Base-by-base conservation (phyloP, 2,113 vertebrate species). In the Tautogolabrus adspersus region DNA sequence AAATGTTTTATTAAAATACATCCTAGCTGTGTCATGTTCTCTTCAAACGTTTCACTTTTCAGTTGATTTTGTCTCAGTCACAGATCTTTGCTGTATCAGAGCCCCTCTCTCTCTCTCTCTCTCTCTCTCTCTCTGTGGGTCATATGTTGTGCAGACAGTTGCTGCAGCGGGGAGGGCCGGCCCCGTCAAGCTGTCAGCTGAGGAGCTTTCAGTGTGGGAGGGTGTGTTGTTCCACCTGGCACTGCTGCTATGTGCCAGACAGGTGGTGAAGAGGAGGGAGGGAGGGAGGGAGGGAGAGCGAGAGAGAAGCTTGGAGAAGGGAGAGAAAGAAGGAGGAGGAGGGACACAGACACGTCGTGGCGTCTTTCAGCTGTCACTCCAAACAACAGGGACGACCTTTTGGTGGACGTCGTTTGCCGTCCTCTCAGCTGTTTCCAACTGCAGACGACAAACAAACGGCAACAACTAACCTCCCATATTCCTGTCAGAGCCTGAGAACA, bases 221-320 rank as follows among this genome's bases (percentile, higher is more conserved):
- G 81, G 86, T 23, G 79, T 79, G 91, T 84, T 81, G 83, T 76
- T 91, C 87, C 91, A 93, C 89, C 90, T 93, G 93, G 82, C 84
- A 72, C 78, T 79, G 88, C 76, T 75, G 86, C 79, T 67, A 89
- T 91, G 83, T 86, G 87, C 82, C 84, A 89, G 91, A 93, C 90
- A 92, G 92, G 91, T 93, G 93, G 92, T 83, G 90, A 51, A 61
- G 83, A 73, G 67, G 83, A 87, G 75, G 46, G 76, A 59, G 55
- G 44, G 49, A 3, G 40, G 76, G 11, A 60, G 21, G 34, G 59
- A 34, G 42, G 52, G 42, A 11, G 23, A 56, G 60, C 42, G 15
- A 12, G 49, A 44, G 55, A 47, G 52, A 13, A 46, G 44, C 44
- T 51, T 47, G 51, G 16, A n/a, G n/a, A 51, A 59, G 60, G 13